Conservation (phyloP, 2,797 vertebrate species). For the Myotis myotis region DNA sequence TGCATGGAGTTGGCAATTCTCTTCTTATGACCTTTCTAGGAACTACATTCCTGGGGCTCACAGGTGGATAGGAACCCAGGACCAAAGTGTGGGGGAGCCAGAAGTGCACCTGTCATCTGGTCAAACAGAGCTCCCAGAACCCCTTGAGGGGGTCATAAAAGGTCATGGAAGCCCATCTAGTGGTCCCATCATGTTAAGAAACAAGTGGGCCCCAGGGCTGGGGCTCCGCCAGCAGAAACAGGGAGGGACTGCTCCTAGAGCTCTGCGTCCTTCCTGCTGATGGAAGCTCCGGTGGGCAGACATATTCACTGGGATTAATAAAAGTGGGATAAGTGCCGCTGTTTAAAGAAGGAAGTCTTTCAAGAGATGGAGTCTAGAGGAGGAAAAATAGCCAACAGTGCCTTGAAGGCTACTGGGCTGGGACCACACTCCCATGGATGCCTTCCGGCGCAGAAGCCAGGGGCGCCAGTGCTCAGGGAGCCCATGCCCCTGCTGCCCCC, state of each 20-base stretch:
- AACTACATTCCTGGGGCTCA: not conserved
- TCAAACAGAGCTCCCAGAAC: constrained; percentile 5
- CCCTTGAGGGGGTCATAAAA: not conserved
- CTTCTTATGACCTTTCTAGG: not conserved
- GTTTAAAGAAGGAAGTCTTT: not conserved
- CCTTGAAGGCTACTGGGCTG: not conserved
- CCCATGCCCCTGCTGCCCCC: not conserved
- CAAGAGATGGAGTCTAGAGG: not conserved
- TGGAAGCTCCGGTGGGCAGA: not conserved
- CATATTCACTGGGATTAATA: not conserved
- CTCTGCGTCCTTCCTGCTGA: not conserved
- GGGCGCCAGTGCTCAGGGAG: not conserved
- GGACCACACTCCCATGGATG: not conserved
- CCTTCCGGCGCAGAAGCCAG: not conserved
- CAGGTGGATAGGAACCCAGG: not conserved
- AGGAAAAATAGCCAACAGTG: not conserved
- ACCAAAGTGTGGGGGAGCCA: not conserved
- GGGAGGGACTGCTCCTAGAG: not conserved
- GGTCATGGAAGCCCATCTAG: not conserved
- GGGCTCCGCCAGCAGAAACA: not conserved
- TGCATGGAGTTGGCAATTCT: not conserved
- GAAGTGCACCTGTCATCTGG: not conserved
- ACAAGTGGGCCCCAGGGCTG: not conserved
- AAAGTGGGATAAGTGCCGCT: not conserved
- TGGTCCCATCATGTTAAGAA: not conserved